phyloP scores from a whole-genome alignment of 2,888 invertebrate species.

The Parascotia fuliginaria region DNA sequence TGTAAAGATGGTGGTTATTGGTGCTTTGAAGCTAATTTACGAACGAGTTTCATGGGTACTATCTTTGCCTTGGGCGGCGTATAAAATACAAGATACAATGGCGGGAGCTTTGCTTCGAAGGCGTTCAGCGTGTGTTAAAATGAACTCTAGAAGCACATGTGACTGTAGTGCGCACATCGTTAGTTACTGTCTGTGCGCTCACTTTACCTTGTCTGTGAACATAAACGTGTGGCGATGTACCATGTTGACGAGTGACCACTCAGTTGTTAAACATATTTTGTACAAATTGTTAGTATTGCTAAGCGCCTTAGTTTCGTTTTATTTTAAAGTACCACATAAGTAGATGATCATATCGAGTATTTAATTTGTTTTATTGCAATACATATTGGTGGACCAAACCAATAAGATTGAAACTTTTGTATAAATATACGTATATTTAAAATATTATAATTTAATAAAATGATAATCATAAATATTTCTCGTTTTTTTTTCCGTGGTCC shows the following conservation, averaged over 20 bases:
- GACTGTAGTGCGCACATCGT: too few species aligned
- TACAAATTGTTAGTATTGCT: conserved; percentile 23
- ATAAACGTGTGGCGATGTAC: background rate
- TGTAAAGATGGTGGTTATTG: too few species aligned
- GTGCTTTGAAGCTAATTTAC: too few species aligned
- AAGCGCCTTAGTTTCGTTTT: background rate
- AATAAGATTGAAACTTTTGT: conserved; percentile 16
- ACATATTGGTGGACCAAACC: background rate
- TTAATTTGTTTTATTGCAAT: background rate
- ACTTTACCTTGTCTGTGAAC: background rate
- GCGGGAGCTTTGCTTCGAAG: background rate
- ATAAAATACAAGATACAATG: background rate
- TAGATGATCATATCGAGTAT: background rate
- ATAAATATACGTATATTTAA: conserved; percentile 29
- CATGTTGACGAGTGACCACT: background rate
- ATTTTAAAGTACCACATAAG: background rate
- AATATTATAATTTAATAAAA: conserved; percentile 42
- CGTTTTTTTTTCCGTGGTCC: too few species aligned
- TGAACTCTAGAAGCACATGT: background rate
- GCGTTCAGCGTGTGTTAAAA: background rate
- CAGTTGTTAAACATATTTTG: conserved; percentile 15
- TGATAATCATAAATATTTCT: conserved; percentile 21
- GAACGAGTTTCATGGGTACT: too few species aligned
- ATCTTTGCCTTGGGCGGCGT: too few species aligned
- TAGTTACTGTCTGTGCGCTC: background rate